Evolutionary conservation across 2,888 invertebrate genomes (phyloP), one percentile per base, ranked within the genome.

Genomic region (Cenopis cana): DNA sequence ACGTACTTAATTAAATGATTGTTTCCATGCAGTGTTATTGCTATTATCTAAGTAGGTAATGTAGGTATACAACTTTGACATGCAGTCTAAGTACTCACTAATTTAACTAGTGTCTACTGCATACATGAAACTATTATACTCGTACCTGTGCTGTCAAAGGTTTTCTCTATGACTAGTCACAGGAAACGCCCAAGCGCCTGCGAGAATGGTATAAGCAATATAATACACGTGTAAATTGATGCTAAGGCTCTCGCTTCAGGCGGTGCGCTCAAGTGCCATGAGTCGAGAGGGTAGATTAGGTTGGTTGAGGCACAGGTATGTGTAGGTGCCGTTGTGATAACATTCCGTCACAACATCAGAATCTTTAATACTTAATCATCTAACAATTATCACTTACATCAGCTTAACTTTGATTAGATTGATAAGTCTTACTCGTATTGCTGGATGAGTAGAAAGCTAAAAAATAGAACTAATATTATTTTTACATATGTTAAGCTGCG

Each of bases 171-270:
- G 46, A 50, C 20, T 2, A 14, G n/a, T 18, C 14, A 41, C 50
- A 14, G 41, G n/a, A 56, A 57, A 57, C 36, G n/a, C 20, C 18
- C 14, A 12, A 56, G 61, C 71, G 67, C 61, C 61, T 71, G 61
- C 50, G 38, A 50, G 38, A 9, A 69, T 46, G 68, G 73, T 73
- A 18, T 68, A 60, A 59, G 77, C 76, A 78, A 78, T 76, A 74
- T 76, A 74, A 73, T 61, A 73, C 69, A 68, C 69, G 74, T 74
- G 73, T 73, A 74, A 76, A 75, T 72, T 69, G 72, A 68, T 77
- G 74, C 76, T 65, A 50, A 55, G 73, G 64, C 62, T 60, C 65
- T 74, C 33, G 67, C 71, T 46, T 55, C 75, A 77, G 76, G 77
- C 76, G 72, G 41, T 69, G 54, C 56, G 68, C 72, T 75, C 61